Base-by-base conservation (phyloP, 2,888 invertebrate species). In the Coenonympha glycerion region DNA sequence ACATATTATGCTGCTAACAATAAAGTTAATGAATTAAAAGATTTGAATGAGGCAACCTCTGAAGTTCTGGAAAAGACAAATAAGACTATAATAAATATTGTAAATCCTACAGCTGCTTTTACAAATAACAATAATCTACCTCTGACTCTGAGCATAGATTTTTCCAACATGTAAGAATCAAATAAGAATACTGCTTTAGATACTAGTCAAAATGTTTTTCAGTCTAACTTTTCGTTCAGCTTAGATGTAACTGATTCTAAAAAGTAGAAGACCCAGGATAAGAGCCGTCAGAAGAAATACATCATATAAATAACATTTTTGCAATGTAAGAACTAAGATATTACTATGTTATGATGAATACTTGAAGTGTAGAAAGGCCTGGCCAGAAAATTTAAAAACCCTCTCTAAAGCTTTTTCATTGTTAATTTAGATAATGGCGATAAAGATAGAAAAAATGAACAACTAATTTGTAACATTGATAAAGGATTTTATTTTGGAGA, bases 171-270 rank as follows among this genome's bases (percentile, higher is more conserved):
- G n/a, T n/a, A 16, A 40, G 16, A 2, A n/a, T 1, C 6, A 16
- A n/a, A 40, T n/a, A 5, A 13, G 2, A 22, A 22, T 8, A 11
- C 13, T 8, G 11, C n/a, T 1, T 11, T 11, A 18, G 11, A 2
- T 22, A 37, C 22, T 8, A 22, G 13, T 37, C 6, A 3, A 26
- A 26, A 26, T 26, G 15, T 11, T 28, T 24, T 24, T 6, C 22
- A 13, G 24, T n/a, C 26, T 28, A 9, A 28, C 3, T 28, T 61
- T 47, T 55, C 62, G 52, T 76, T 76, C 40, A 63, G 63, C 42
- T 61, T 75, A 11, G 75, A 76, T 1, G 47, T 56, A 9, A 49
- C 51, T 1, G 6, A 13, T 22, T 18, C 28, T 31, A 30, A 41
- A 11, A 3, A 41, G 44, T 11, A 44, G 53, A 11, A 60, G 46